Evolutionary conservation across 2,113 vertebrate genomes (phyloP).

Genomic region (western clawed frog (Xenopus tropicalis)): UCB_Xtro_10.0 CM004444.2:139591501-139592000

Average conservation of each 20-base stretch:
- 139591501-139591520: too few species aligned
- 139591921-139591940: constrained; percentile 41
- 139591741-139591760: neutral
- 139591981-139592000: constrained; percentile 14
- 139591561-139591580: too few species aligned
- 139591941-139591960: constrained; percentile 44
- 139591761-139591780: constrained; percentile 9
- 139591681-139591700: too few species aligned
- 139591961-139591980: constrained; percentile 40
- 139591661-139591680: too few species aligned
- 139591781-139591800: constrained; percentile 17
- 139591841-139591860: constrained; percentile 46
- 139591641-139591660: too few species aligned
- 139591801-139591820: constrained; percentile 14
- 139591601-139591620: too few species aligned
- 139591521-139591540: too few species aligned
- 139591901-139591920: constrained; percentile 44
- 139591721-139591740: neutral
- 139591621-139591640: too few species aligned
- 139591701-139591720: too few species aligned
- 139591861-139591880: constrained; percentile 45
- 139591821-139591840: constrained; percentile 23
- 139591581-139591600: too few species aligned
- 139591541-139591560: too few species aligned
- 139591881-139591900: constrained; percentile 46